These are phyloP conservation scores for Lasioglossum malachurum DNA, from an alignment of 2,888 invertebrate species.

Conservation along the genomic window DNA sequence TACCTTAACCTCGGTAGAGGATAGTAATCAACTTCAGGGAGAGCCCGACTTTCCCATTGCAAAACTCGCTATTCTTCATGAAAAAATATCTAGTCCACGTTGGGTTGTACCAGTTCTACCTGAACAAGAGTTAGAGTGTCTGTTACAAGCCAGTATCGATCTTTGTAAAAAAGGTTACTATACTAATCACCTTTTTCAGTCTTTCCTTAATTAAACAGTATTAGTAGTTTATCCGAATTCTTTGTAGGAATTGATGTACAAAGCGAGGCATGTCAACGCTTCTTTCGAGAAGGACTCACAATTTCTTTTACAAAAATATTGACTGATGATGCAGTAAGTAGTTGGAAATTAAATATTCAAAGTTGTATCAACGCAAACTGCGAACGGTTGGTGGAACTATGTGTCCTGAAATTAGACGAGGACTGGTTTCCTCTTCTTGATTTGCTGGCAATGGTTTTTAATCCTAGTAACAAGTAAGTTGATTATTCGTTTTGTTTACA, in stretches of 20 bases:
- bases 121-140: conserved; percentile 97
- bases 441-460: conserved; percentile 96
- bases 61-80: conserved; percentile 95
- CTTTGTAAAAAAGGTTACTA: conserved; percentile 92
- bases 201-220: not conserved
- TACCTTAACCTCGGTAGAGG: conserved; percentile 77
- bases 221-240: not conserved
- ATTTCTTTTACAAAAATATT: conserved; percentile 98
- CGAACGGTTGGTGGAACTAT: conserved; percentile 95
- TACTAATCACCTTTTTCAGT: conserved; percentile 14
- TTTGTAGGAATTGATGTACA: conserved; percentile 92
- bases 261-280: conserved; percentile 96
- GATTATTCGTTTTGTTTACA: not conserved
- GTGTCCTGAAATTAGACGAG: conserved; percentile 94
- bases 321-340: conserved; percentile 98
- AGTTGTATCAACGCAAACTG: conserved; percentile 97
- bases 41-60: conserved; percentile 93
- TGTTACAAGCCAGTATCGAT: conserved; percentile 95
- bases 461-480: conserved; percentile 96
- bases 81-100: conserved; percentile 97
- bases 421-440: conserved; percentile 97
- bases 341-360: conserved; percentile 99
- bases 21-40: conserved; percentile 82
- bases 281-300: conserved; percentile 97
- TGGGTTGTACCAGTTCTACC: conserved; percentile 99